Percentiles rank a stretch among this genome's conserved stretches.
These are phyloP conservation scores for Meta bourneti DNA, from an alignment of 2,888 invertebrate genomes.

Conservation along the genomic window DNA sequence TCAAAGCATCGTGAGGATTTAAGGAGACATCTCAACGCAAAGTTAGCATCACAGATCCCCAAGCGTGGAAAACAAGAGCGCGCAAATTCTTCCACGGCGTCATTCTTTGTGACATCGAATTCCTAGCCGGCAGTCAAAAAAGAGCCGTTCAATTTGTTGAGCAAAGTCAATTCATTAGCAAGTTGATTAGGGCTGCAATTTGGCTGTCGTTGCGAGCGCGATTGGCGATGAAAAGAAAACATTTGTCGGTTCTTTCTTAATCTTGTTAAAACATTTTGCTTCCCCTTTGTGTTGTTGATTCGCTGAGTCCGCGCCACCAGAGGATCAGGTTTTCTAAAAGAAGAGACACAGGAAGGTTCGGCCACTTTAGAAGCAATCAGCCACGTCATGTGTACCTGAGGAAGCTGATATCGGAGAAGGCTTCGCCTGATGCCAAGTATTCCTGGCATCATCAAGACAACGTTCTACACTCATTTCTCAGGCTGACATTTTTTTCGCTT, in stretches of 20 bases:
- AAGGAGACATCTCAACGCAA: no score
- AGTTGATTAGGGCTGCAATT: slow-evolving; percentile 41
- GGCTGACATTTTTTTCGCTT: slow-evolving; percentile 27
- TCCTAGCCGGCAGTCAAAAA: not conserved
- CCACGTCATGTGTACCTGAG: slow-evolving; percentile 58
- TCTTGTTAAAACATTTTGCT: slow-evolving; percentile 14
- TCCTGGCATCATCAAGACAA: slow-evolving; percentile 63
- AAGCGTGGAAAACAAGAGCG: no score
- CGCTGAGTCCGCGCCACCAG: slow-evolving; percentile 29
- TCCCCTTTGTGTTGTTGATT: slow-evolving; percentile 16
- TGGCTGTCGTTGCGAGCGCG: slow-evolving; percentile 48
- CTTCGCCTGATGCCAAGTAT: slow-evolving; percentile 56
- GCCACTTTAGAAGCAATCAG: slow-evolving; percentile 71
- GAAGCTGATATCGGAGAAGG: slow-evolving; percentile 53
- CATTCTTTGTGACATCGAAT: not conserved
- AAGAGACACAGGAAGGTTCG: slow-evolving; percentile 40
- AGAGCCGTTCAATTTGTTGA: not conserved
- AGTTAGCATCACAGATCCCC: no score
- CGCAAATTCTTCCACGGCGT: no score
- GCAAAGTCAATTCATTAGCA: slow-evolving; percentile 12
- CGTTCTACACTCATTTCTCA: slow-evolving; percentile 52
- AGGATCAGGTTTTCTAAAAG: slow-evolving; percentile 43
- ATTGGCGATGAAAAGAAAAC: slow-evolving; percentile 57
- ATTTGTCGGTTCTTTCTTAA: slow-evolving; percentile 14
- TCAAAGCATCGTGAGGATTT: no score